Evolutionary conservation across 2,888 invertebrate species (phyloP), one percentile per base, ranked within the genome.

Genomic region (Epirrhoe tristata): DNA sequence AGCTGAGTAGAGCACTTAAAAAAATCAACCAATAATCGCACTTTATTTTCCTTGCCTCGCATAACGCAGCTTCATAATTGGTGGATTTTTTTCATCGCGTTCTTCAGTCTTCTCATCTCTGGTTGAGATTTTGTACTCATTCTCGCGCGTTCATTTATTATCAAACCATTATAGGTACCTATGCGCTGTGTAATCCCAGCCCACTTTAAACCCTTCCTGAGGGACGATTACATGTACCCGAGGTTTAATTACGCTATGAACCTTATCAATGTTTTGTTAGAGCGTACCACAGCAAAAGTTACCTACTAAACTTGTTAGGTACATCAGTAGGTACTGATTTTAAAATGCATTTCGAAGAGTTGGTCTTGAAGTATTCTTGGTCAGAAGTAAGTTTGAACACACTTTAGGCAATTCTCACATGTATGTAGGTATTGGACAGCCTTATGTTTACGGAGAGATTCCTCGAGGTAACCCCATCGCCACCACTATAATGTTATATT

Each of bases 191-290:
- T 52, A 17, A 17, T 16, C 61, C 58, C 66, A 55, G 65, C 55
- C 69, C 71, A 61, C 68, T 68, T 57, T 48, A 64, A 64, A 57
- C 65, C 70, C 63, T 68, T 67, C 63, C 58, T 39, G 36, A 55
- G 69, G 70, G 69, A 70, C 71, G 65, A 66, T 66, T 60, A 64
- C 64, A 57, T 54, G 65, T 63, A 55, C 17, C 58, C 48, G 10
- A 50, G 51, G 46, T 51, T 69, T 52, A 66, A 62, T 60, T 55
- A 63, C 62, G 59, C 55, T 52, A 70, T 55, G 63, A 58, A 60
- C 50, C 72, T 73, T 67, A 73, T 71, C 63, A 71, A 43, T 43
- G 39, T 43, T 43, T 43, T 43, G 39, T 43, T 43, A 43, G 12
- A 12, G 39, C 8, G 39, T 12, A 43, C 10, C 12, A 12, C 39